Evolutionary conservation across 2,797 vertebrate species (phyloP).

Genomic region (Acomys russatus): DNA sequence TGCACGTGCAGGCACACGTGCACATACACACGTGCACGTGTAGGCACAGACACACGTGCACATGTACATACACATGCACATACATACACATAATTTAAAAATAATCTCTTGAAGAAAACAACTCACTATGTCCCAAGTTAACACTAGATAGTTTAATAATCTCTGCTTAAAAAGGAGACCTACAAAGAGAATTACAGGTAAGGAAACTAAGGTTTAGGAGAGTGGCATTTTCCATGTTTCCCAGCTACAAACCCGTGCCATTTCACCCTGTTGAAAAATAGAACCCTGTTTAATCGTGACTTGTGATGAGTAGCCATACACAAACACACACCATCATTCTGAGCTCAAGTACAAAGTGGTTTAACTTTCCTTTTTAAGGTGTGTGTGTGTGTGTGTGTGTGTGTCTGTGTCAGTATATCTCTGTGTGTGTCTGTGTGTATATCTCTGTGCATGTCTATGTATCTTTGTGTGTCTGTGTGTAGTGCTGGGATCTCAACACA

Average conservation of each 20-base stretch:
- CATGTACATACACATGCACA: too few species aligned
- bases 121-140: not conserved
- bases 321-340: not conserved
- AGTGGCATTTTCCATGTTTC: not conserved
- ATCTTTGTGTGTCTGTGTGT: not conserved
- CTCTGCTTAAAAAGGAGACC: not conserved
- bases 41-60: too few species aligned
- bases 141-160: not conserved
- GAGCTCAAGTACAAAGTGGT: not conserved
- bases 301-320: not conserved
- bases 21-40: too few species aligned
- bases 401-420: too few species aligned
- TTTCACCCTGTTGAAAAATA: not conserved
- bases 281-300: not conserved
- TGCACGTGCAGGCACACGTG: too few species aligned
- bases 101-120: not conserved
- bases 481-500: too few species aligned
- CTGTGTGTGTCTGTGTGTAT: too few species aligned
- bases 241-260: not conserved
- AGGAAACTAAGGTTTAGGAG: conserved; percentile 13
- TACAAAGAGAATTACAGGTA: not conserved
- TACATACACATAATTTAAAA: not conserved
- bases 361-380: not conserved
- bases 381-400: too few species aligned
- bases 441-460: too few species aligned